These are phyloP conservation scores for Zapus hudsonius DNA, from an alignment of 2,113 vertebrate species.

Conservation along the genomic window DNA sequence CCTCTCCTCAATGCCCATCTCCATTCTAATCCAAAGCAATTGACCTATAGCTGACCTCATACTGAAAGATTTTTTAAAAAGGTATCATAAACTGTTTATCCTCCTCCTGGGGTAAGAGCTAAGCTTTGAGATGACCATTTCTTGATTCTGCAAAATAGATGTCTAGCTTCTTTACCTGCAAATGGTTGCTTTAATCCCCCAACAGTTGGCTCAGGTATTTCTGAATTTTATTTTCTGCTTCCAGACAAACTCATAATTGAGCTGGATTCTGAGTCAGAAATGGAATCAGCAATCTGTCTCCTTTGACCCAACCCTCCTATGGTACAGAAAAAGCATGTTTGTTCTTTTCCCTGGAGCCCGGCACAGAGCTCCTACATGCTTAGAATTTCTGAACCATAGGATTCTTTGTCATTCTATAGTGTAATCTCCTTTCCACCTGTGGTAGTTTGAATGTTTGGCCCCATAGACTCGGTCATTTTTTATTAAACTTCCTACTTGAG, in stretches of 20 bases:
- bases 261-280: background rate
- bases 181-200: background rate
- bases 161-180: background rate
- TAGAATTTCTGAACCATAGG: background rate
- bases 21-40: background rate
- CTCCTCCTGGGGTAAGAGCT: background rate
- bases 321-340: background rate
- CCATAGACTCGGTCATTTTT: no score
- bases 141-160: background rate
- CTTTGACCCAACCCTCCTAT: background rate
- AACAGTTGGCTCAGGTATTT: background rate
- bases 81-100: background rate
- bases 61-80: background rate
- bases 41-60: background rate
- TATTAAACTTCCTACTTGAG: no score
- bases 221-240: background rate
- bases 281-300: background rate
- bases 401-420: background rate
- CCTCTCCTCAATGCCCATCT: background rate
- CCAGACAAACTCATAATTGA: background rate
- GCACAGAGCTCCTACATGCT: rapidly evolving
- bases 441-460: no score
- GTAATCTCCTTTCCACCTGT: background rate
- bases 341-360: background rate
- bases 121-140: background rate